These are phyloP conservation scores for Camponotus pennsylvanicus DNA, from an alignment of 1,140 invertebrate genomes.

Conservation along the genomic window DNA sequence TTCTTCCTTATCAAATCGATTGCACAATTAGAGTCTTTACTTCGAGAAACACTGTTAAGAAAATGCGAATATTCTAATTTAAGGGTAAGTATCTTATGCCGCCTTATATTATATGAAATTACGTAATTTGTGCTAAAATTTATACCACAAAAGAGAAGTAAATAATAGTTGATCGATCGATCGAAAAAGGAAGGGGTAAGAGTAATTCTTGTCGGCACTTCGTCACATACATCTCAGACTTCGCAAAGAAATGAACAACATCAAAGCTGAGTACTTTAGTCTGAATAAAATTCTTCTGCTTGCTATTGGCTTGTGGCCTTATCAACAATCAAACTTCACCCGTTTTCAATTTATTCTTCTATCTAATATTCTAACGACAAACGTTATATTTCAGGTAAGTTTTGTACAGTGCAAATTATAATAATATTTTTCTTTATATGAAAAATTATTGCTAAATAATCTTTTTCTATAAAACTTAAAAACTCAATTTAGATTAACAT, in stretches of 20 bases:
- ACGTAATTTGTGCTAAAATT: not conserved
- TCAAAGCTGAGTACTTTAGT: not conserved
- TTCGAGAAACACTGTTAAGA: not conserved
- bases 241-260: not conserved
- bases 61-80: not conserved
- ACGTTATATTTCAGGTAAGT: conserved; percentile 13
- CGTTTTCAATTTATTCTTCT: not conserved
- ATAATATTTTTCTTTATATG: too few relatives aligned
- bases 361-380: not conserved
- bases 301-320: conserved; percentile 2
- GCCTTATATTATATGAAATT: not conserved
- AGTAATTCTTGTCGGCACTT: not conserved
- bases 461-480: too few relatives aligned
- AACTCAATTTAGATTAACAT: too few relatives aligned
- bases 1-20: not conserved
- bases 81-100: not conserved
- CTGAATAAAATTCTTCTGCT: conserved; percentile 15
- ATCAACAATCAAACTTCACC: not conserved
- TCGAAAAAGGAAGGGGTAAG: not conserved
- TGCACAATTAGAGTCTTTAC: not conserved
- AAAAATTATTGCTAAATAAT: too few relatives aligned
- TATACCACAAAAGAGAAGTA: not conserved
- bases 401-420: not conserved
- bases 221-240: not conserved
- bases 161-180: not conserved